phyloP scores from a whole-genome alignment of 2,888 invertebrate species.

The Drosophila birchii region DNA sequence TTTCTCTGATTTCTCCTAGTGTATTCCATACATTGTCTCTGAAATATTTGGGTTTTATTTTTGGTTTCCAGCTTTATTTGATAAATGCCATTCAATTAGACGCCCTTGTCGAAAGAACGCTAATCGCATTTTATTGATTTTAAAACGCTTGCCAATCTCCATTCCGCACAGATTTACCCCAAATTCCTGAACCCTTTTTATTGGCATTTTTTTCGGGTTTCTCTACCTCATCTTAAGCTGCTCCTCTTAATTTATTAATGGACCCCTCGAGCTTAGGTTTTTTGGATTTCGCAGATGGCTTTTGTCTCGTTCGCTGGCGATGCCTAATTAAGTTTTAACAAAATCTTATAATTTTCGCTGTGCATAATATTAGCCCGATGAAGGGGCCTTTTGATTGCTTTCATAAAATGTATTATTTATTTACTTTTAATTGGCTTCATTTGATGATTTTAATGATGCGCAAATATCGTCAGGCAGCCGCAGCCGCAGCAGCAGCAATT shows the following conservation, averaged over 20 bases:
- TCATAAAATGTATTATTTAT: slow-evolving; percentile 80
- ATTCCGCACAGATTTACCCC: slow-evolving; percentile 37
- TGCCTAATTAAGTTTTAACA: slow-evolving; percentile 76
- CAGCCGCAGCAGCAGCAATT: slow-evolving; percentile 66
- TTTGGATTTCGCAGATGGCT: slow-evolving; percentile 15
- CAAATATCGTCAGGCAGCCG: slow-evolving; percentile 74
- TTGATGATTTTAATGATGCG: slow-evolving; percentile 78
- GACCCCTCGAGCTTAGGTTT: slow-evolving; percentile 52
- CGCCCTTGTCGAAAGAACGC: slow-evolving; percentile 36
- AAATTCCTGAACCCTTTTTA: slow-evolving; percentile 44
- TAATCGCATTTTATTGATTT: slow-evolving; percentile 68
- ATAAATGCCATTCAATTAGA: slow-evolving; percentile 40
- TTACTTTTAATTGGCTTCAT: slow-evolving; percentile 80
- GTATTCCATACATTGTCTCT: slow-evolving; percentile 5
- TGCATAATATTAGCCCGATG: slow-evolving; percentile 64
- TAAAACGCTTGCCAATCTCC: slow-evolving; percentile 53
- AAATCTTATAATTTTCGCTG: slow-evolving; percentile 73
- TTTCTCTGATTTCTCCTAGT: not conserved
- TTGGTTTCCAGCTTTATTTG: slow-evolving; percentile 3
- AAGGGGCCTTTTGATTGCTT: slow-evolving; percentile 64
- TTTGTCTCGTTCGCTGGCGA: slow-evolving; percentile 50
- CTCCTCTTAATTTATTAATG: slow-evolving; percentile 73
- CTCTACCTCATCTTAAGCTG: slow-evolving; percentile 48
- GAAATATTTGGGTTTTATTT: not conserved
- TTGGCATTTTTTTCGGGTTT: slow-evolving; percentile 18